Evolutionary conservation across 1,140 invertebrate species (phyloP), one percentile per base, ranked within the genome.

Genomic region (Marisa cornuarietis): DNA sequence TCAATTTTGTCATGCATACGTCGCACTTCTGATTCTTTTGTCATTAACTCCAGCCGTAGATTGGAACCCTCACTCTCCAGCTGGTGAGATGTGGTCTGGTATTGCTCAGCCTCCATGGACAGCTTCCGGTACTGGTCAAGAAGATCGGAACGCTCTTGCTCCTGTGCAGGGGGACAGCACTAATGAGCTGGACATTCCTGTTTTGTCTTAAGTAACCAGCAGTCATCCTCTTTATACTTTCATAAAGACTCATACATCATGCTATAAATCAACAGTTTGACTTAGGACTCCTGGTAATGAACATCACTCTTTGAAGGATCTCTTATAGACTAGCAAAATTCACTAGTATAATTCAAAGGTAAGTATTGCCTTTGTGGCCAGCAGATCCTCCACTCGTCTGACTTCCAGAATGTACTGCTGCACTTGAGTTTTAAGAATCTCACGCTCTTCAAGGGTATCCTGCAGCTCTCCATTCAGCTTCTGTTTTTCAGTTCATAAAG

Each of bases 381-480:
- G 85, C 9, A 90, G 68, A 73, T 91, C 89, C 78, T 91, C 90
- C 51, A 88, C 86, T 22, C 88, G 83, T 69, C 88, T 86, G 9
- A 92, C 89, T 82, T 92, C 91, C 52, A 87, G 82, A 26, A 91
- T 87, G 81, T 92, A 91, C 69, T 91, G 89, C 82, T 91, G 90
- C 0, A 90, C 87, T 78, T 91, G 90, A 16, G 83, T 82, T 77
- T 88, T 90, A 49, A 91, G 79, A 9, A 81, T 54, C 79, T 91
- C 90, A 71, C 85, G 87, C 62, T 91, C 90, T 26, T 89, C 87
- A 24, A 90, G 69, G 5, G 88, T 83, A 52, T 91, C 90, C 79
- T 91, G 85, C 13, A 91, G 79, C 72, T 92, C 91, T 52, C 85
- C 81, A 79, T 90, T 90, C 51, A 91, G 76, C 81, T 87, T 89